A percentile compares a stretch with the other conserved stretches of the same genome.
phyloP scores from a whole-genome alignment of 2,113 vertebrate species.

The Stictonetta naevosa region DNA sequence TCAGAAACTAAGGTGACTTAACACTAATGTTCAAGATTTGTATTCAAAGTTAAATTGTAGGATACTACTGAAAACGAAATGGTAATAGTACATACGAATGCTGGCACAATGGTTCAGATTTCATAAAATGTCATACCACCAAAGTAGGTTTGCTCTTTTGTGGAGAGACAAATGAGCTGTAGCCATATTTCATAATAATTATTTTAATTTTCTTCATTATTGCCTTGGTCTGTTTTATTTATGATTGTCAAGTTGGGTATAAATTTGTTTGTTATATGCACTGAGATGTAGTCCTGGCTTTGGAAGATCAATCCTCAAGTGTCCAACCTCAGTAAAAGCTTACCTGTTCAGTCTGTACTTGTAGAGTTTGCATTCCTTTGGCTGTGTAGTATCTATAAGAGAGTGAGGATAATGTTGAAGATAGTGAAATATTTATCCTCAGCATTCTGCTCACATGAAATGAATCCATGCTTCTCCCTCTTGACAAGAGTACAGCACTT shows the following conservation, averaged over 20 bases:
- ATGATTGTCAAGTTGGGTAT: neutral
- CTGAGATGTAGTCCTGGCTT: neutral
- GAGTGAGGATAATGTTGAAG: neutral
- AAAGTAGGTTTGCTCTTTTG: neutral
- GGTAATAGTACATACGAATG: neutral
- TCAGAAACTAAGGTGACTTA: neutral
- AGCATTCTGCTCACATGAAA: neutral
- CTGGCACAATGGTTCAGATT: neutral
- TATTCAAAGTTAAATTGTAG: neutral
- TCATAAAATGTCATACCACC: neutral
- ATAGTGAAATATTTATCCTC: neutral
- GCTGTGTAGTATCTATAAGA: neutral
- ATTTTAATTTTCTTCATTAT: slow-evolving; percentile 3
- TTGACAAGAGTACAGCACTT: neutral
- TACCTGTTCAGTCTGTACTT: neutral
- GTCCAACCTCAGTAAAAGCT: neutral
- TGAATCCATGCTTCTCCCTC: neutral
- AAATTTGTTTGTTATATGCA: slow-evolving; percentile 6
- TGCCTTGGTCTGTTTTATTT: slow-evolving; percentile 12
- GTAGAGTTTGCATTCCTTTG: neutral
- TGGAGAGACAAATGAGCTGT: slow-evolving; percentile 2
- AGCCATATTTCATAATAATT: neutral
- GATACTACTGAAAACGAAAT: neutral
- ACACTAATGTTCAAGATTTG: neutral
- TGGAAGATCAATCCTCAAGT: slow-evolving; percentile 6